Evolutionary conservation across 2,888 invertebrate species (phyloP), one percentile per base, ranked within the genome.

Genomic region (Dasypolia templi): DNA sequence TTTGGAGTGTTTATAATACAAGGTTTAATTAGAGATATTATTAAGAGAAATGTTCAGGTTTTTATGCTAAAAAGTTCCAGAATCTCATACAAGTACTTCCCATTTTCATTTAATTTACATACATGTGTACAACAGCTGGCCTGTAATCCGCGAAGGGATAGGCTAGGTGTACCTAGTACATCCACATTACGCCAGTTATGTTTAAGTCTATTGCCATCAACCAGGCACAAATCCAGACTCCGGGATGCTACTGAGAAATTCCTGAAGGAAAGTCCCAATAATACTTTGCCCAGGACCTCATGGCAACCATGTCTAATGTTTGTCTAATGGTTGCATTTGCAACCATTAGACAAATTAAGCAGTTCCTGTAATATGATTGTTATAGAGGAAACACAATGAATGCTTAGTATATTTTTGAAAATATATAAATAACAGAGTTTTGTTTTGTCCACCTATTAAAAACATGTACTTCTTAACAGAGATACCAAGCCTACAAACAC

Each of bases 401-500:
- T 29, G 12, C 11, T 26, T 62, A 61, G 39, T 19, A 42, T 61
- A 29, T 62, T 29, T 9, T 29, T 19, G 44, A 35, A 32, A 26
- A 14, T 35, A 44, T 19, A 29, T 35, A 39, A 39, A 14, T 26
- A 17, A 49, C 11, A 44, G 17, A 12, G 9, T 46, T 56, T 55
- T n/a, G 22, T 17, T 58, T 46, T 12, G 17, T 12, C 12, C 12
- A 29, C 39, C 2, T 29, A 2, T 39, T 51, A 29, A 19, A 58
- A 49, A 6, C 6, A 29, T 14, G 4, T 35, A 9, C 0, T 9
- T 49, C 35, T 70, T 88, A 88, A 39, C 94, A 98, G 98, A 97
- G 97, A 89, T 99, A 98, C 94, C 98, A 98, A 94, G 99, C 98
- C 9, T 98, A 98, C 94, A 99, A 99, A 95, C 98, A 99, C 91